Percentiles rank a stretch among this genome's conserved stretches.
phyloP scores from a whole-genome alignment of 2,113 vertebrate genomes.

The Nerophis ophidion region DNA sequence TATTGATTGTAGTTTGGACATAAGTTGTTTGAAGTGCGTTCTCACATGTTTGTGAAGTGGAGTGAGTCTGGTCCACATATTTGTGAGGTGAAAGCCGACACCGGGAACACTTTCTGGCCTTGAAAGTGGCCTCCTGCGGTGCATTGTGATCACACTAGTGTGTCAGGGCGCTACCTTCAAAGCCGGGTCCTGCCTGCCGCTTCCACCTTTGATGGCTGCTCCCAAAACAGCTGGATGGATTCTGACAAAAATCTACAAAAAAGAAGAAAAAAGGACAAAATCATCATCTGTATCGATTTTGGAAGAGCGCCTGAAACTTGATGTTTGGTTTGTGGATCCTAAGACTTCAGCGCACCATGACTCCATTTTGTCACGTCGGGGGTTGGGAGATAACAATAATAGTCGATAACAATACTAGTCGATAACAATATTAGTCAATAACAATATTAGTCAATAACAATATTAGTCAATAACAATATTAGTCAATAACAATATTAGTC shows the following conservation, averaged over 20 bases:
- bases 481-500: no score
- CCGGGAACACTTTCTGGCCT: conserved; percentile 62
- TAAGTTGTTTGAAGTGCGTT: neutral
- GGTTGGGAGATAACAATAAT: no score
- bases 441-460: no score
- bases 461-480: no score
- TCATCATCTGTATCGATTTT: conserved; percentile 34
- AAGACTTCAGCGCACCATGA: no score
- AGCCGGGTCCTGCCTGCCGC: conserved; percentile 58
- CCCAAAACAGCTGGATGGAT: conserved; percentile 54
- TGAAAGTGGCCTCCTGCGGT: conserved; percentile 75
- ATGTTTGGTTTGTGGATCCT: conserved; percentile 10
- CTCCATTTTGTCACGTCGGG: no score
- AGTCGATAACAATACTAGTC: no score
- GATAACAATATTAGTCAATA: no score
- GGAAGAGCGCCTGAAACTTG: conserved; percentile 21
- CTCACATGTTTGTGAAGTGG: neutral
- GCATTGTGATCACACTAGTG: conserved; percentile 70
- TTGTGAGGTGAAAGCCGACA: conserved; percentile 63
- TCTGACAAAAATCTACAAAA: conserved; percentile 35
- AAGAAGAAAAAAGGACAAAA: conserved; percentile 23
- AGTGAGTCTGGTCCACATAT: neutral
- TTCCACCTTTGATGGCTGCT: conserved; percentile 53
- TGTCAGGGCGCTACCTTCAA: conserved; percentile 70
- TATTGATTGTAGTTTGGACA: no score